Conservation (phyloP, 2,797 vertebrate species). For the Myripristis jacobus region DNA sequence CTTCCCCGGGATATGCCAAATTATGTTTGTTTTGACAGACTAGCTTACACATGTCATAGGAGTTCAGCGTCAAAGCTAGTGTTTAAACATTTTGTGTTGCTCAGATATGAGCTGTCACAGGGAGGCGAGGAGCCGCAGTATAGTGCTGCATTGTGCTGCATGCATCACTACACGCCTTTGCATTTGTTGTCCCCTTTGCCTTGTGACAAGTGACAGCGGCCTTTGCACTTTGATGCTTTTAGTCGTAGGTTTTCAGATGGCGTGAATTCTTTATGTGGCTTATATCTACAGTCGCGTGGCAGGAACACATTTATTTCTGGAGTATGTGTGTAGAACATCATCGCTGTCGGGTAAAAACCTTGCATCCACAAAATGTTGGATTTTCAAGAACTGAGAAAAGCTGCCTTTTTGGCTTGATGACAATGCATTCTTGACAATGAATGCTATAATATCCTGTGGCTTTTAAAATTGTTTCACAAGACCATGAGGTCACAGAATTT, state of each 20-base stretch:
- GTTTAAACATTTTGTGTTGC: slow-evolving; percentile 18
- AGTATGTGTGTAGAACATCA: no score
- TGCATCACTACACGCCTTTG: neutral
- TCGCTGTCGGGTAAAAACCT: no score
- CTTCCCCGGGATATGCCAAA: slow-evolving; percentile 25
- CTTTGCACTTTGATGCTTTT: neutral
- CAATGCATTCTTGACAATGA: no score
- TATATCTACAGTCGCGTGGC: no score
- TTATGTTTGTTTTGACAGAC: slow-evolving; percentile 61
- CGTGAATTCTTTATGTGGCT: neutral
- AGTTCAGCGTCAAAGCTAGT: slow-evolving; percentile 38
- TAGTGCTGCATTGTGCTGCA: slow-evolving; percentile 1
- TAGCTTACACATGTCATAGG: slow-evolving; percentile 30
- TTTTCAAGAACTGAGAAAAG: no score
- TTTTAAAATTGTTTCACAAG: no score
- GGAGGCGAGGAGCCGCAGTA: neutral
- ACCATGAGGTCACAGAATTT: no score
- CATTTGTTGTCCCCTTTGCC: neutral
- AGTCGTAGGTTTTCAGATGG: neutral
- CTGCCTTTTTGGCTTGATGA: no score
- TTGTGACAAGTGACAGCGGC: neutral
- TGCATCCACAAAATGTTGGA: no score
- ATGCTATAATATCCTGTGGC: no score
- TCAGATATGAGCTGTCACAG: slow-evolving; percentile 9
- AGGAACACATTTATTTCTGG: no score